Evolutionary conservation across 2,113 vertebrate species (phyloP).

Genomic region (pig (Sus scrofa)): T2T-Sscrofa CM000812.6:141900501-141901000

Average conservation of each 20-base stretch:
- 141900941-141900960: slow-evolving; percentile 9
- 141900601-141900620: no score
- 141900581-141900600: no score
- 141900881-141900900: neutral
- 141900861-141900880: neutral
- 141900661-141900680: no score
- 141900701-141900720: no score
- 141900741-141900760: neutral
- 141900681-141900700: neutral
- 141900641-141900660: no score
- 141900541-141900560: no score
- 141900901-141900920: slow-evolving; percentile 27
- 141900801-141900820: neutral
- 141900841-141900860: neutral
- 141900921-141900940: neutral
- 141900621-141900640: no score
- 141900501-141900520: no score
- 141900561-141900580: no score
- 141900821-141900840: no score
- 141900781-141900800: neutral
- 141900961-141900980: neutral
- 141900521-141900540: no score
- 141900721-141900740: neutral
- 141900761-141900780: neutral
- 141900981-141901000: neutral